phyloP scores from a whole-genome alignment of 2,888 invertebrate species.

The Phymatocera aterrima region DNA sequence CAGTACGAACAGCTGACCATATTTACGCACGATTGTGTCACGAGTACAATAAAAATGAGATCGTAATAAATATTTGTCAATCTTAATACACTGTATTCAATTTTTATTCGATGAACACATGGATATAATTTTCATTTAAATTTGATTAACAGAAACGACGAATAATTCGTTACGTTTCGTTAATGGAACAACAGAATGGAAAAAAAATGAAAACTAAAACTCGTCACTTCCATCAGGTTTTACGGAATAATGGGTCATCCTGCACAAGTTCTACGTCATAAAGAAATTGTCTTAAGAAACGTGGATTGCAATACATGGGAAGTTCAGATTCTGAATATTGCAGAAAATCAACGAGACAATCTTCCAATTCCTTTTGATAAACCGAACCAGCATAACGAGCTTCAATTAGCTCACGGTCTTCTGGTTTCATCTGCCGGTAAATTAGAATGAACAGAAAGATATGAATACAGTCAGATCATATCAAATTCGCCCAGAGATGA shows the following conservation, averaged over 20 bases:
- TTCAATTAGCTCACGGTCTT: conserved; percentile 54
- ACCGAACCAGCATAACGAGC: conserved; percentile 56
- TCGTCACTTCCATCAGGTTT: not conserved
- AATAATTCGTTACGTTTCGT: too few species aligned
- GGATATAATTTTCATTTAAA: too few species aligned
- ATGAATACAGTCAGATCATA: not conserved
- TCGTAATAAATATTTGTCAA: too few species aligned
- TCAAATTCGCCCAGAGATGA: not conserved
- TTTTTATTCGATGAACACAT: too few species aligned
- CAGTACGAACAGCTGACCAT: too few species aligned
- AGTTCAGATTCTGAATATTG: conserved; percentile 58
- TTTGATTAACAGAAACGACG: too few species aligned
- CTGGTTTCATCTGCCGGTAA: conserved; percentile 54
- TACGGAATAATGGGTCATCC: not conserved
- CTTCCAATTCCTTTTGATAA: conserved; percentile 59
- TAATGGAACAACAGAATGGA: too few species aligned
- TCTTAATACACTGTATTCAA: too few species aligned
- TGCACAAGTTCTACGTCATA: not conserved
- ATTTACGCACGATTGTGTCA: too few species aligned
- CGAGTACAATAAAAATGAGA: too few species aligned
- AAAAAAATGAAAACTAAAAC: too few species aligned
- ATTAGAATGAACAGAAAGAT: not conserved
- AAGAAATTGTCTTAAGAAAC: conserved; percentile 8
- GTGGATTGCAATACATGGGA: conserved; percentile 61
- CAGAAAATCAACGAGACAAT: conserved; percentile 59